Conservation (phyloP, 2,888 invertebrate genomes). For the Amblyjoppa proteus region DNA sequence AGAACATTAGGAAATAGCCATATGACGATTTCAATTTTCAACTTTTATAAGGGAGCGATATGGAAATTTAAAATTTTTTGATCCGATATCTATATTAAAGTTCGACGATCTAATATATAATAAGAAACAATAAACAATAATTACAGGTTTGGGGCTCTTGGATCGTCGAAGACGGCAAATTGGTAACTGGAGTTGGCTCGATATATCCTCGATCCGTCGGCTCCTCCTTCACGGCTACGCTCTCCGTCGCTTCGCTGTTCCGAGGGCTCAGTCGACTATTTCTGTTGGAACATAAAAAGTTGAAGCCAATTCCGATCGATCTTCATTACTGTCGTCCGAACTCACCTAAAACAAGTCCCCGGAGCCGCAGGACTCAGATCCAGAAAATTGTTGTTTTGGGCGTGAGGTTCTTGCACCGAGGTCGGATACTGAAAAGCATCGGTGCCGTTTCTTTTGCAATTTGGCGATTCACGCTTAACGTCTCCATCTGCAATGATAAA, state of each 20-base stretch:
- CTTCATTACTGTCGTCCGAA: background rate
- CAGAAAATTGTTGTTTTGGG: slow-evolving; percentile 73
- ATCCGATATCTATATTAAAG: background rate
- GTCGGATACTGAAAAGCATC: slow-evolving; percentile 74
- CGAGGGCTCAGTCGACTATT: slow-evolving; percentile 71
- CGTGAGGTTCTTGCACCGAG: slow-evolving; percentile 69
- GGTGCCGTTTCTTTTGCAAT: slow-evolving; percentile 72
- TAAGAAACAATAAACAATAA: slow-evolving; percentile 19
- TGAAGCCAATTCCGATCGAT: background rate
- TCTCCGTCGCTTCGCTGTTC: slow-evolving; percentile 73
- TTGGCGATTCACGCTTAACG: slow-evolving; percentile 77
- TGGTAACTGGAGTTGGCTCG: slow-evolving; percentile 75
- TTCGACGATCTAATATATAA: background rate
- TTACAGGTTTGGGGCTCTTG: slow-evolving; percentile 76
- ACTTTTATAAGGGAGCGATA: no score
- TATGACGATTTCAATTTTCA: no score
- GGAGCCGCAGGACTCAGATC: slow-evolving; percentile 76
- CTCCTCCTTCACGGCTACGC: slow-evolving; percentile 79
- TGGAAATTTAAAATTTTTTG: background rate
- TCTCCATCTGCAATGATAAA: slow-evolving; percentile 52
- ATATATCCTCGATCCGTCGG: slow-evolving; percentile 79
- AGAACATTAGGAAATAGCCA: no score
- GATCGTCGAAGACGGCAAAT: slow-evolving; percentile 71
- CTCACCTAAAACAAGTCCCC: slow-evolving; percentile 76
- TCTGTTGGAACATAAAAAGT: slow-evolving; percentile 56